These are phyloP conservation scores for Cydia amplana DNA, from an alignment of 1,140 invertebrate species.

Conservation along the genomic window DNA sequence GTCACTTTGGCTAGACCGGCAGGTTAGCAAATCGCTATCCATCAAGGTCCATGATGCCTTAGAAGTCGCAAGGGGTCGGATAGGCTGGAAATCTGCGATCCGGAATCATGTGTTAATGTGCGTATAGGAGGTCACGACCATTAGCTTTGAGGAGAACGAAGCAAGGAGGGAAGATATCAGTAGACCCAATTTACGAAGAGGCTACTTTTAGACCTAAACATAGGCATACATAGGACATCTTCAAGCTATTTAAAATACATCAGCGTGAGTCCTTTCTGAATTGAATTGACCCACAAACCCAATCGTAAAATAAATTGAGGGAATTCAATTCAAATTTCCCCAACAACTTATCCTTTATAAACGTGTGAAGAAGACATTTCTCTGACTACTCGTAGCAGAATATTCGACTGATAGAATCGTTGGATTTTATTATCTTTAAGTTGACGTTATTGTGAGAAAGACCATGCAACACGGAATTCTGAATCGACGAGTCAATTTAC, in stretches of 20 bases:
- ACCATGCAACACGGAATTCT: not conserved
- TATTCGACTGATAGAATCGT: not conserved
- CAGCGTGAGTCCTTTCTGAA: not conserved
- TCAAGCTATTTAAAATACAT: not conserved
- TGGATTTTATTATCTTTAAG: not conserved
- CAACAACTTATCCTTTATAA: constrained; percentile 28
- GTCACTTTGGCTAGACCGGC: too few species aligned
- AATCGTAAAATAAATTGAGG: constrained; percentile 20
- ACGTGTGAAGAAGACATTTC: constrained; percentile 21
- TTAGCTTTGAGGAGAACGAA: too few species aligned
- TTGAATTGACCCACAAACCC: constrained; percentile 26
- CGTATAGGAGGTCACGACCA: too few species aligned
- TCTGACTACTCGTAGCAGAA: not conserved
- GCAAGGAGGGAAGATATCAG: too few species aligned
- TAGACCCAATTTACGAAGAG: not conserved
- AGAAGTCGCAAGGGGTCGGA: too few species aligned
- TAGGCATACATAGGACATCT: too few species aligned
- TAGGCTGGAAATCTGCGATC: too few species aligned
- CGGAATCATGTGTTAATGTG: too few species aligned
- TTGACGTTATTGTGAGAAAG: not conserved
- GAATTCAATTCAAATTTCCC: constrained; percentile 20
- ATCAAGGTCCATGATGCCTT: too few species aligned
- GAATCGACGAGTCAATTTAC: not conserved
- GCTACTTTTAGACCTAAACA: not conserved
- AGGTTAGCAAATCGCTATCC: too few species aligned